Conservation (phyloP, 2,113 vertebrate species). For the Bos javanicus region DNA sequence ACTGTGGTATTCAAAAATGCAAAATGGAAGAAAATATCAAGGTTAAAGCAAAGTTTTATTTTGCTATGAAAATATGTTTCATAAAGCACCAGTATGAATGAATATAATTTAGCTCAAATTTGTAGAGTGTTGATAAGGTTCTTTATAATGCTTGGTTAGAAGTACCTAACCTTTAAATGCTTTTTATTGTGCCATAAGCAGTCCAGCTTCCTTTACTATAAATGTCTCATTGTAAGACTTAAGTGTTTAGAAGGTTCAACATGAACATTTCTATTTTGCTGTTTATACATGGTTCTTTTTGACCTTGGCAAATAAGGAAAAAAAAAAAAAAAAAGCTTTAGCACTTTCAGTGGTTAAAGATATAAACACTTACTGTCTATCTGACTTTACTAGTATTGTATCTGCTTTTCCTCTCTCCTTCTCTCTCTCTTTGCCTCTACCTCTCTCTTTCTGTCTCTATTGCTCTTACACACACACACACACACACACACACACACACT, state of each 20-base stretch:
- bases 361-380: constrained; percentile 4
- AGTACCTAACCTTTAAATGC: constrained; percentile 22
- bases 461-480: too few species aligned
- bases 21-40: constrained; percentile 53
- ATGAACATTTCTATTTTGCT: constrained; percentile 34
- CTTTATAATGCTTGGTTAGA: background rate
- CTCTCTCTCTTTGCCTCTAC: background rate
- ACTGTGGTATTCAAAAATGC: constrained; percentile 17
- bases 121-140: constrained; percentile 15
- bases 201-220: constrained; percentile 34
- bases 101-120: constrained; percentile 22
- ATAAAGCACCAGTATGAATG: background rate
- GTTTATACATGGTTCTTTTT: constrained; percentile 22
- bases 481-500: background rate
- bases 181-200: constrained; percentile 57
- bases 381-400: background rate
- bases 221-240: constrained; percentile 49
- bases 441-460: background rate
- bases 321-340: background rate
- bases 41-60: background rate
- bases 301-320: constrained; percentile 54
- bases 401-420: background rate
- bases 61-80: background rate
- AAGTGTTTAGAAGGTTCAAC: constrained; percentile 19
- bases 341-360: constrained; percentile 3